Percentiles rank a stretch among this genome's conserved stretches.
Conservation (phyloP, 2,113 vertebrate species). For the Chloebia gouldiae region DNA sequence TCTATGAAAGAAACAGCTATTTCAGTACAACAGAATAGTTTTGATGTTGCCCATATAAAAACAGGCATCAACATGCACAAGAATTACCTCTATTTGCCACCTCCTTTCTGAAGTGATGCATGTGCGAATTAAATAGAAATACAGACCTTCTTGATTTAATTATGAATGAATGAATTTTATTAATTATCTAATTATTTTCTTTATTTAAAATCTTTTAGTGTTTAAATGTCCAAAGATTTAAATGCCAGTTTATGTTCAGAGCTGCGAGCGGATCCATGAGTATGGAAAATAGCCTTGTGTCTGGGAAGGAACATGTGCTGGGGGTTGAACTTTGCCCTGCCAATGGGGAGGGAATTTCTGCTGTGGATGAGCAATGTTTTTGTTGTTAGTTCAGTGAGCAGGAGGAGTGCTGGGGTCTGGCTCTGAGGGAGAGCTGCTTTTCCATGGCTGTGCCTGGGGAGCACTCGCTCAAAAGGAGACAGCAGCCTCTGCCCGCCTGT, state of each 20-base stretch:
- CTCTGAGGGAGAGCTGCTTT: not conserved
- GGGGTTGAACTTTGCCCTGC: not conserved
- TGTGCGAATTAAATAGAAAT: not conserved
- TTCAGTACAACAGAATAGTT: not conserved
- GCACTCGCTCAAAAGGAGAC: rapidly evolving
- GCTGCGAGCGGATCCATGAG: rapidly evolving
- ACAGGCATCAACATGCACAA: not conserved
- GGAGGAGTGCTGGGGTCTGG: not conserved
- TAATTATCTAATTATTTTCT: not conserved
- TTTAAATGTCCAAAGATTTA: not conserved
- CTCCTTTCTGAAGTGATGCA: not conserved
- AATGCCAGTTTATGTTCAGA: not conserved
- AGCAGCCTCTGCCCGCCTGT: not conserved
- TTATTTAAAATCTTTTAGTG: not conserved
- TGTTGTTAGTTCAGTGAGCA: not conserved
- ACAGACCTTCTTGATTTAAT: not conserved
- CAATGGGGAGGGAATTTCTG: not conserved
- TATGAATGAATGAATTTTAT: not conserved
- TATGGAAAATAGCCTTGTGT: not conserved
- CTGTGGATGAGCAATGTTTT: not conserved
- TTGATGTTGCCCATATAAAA: not conserved
- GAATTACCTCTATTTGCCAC: not conserved
- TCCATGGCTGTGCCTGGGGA: not conserved
- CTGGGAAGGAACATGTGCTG: not conserved
- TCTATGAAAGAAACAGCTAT: not conserved